Evolutionary conservation across 2,113 vertebrate genomes (phyloP).

Genomic region (Apistogramma diplotaenia): DNA sequence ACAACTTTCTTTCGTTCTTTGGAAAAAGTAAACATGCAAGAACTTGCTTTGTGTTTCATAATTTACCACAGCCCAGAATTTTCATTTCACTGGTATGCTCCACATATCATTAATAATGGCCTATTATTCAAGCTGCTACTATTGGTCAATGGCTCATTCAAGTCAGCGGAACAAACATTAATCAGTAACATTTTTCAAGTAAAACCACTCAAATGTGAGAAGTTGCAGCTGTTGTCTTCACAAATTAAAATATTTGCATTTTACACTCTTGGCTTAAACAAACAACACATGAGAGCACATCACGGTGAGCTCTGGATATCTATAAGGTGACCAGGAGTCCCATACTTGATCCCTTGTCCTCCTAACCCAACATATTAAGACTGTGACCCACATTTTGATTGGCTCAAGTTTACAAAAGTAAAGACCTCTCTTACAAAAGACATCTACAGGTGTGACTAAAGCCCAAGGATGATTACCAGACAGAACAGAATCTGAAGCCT

Average conservation of each 20-base stretch:
- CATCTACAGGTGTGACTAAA: not conserved
- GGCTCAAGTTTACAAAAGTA: not conserved
- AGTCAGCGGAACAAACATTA: not conserved
- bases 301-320: not conserved
- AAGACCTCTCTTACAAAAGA: not conserved
- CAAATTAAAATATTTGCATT: not conserved
- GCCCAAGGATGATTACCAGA: not conserved
- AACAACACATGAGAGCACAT: not conserved
- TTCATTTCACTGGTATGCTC: not conserved
- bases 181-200: not conserved
- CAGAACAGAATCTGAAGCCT: not conserved
- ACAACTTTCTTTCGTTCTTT: not conserved
- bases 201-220: not conserved
- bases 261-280: not conserved
- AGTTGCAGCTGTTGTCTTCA: not conserved
- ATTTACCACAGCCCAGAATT: not conserved
- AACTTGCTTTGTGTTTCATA: slow-evolving; percentile 12
- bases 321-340: not conserved
- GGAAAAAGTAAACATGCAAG: slow-evolving; percentile 7
- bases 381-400: not conserved
- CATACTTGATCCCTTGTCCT: not conserved
- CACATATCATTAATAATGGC: not conserved
- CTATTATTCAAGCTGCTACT: not conserved
- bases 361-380: not conserved
- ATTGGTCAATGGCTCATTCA: not conserved